Evolutionary conservation across 1,140 invertebrate species (phyloP).

Genomic region (Leptinotarsa undecemlineata): DNA sequence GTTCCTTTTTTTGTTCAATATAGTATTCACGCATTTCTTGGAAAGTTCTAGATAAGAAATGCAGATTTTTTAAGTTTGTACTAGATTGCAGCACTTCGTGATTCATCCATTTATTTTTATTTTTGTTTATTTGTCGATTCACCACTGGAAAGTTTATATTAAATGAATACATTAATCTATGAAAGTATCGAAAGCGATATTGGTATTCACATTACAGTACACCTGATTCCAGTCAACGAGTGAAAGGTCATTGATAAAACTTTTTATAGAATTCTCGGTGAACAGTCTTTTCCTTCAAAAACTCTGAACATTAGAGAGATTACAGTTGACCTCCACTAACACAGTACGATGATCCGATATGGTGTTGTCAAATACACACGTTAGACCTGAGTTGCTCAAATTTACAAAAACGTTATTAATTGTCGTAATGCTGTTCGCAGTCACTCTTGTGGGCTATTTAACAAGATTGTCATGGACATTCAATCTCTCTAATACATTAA

Average conservation of each 20-base stretch:
- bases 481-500: not conserved
- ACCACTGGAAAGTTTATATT: too few species aligned
- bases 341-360: constrained; percentile 9
- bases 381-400: constrained; percentile 7
- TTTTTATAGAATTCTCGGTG: constrained; percentile 5
- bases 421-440: not conserved
- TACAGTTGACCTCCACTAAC: not conserved
- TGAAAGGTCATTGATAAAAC: not conserved
- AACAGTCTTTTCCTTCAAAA: not conserved
- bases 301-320: not conserved
- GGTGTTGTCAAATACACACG: constrained; percentile 23
- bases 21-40: too few species aligned
- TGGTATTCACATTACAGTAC: not conserved
- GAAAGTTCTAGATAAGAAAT: too few species aligned
- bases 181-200: too few species aligned
- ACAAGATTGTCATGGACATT: constrained; percentile 16
- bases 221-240: constrained; percentile 9
- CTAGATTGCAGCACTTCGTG: too few species aligned
- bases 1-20: too few species aligned
- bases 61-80: too few species aligned
- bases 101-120: too few species aligned
- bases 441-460: constrained; percentile 12
- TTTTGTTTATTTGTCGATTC: too few species aligned
- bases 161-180: too few species aligned
- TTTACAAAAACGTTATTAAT: constrained; percentile 18